Conservation (phyloP, 2,888 invertebrate species). For the Congeria kusceri region DNA sequence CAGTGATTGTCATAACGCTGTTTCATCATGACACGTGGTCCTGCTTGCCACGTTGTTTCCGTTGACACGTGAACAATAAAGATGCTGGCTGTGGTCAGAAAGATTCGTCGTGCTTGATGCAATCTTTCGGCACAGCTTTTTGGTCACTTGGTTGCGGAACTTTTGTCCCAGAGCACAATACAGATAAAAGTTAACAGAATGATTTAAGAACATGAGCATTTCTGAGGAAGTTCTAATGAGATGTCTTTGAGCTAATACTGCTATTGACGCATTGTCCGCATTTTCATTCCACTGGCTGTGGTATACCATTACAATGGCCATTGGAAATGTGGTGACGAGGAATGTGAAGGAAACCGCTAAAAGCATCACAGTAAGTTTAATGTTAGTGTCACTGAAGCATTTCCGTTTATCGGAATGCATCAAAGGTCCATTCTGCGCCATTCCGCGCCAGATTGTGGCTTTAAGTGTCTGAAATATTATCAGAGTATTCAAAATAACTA, state of each 20-base stretch:
- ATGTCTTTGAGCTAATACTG: constrained; percentile 51
- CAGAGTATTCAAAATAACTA: constrained; percentile 78
- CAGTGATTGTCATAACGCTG: constrained; percentile 31
- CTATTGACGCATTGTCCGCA: constrained; percentile 26
- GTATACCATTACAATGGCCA: constrained; percentile 73
- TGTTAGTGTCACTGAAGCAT: constrained; percentile 57
- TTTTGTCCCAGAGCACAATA: constrained; percentile 80
- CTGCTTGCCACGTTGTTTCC: constrained; percentile 46
- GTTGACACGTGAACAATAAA: constrained; percentile 72
- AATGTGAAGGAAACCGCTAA: constrained; percentile 82
- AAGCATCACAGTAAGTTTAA: constrained; percentile 76
- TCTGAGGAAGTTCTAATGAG: constrained; percentile 78
- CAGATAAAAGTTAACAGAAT: constrained; percentile 82
- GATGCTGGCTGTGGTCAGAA: constrained; percentile 75
- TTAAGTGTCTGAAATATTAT: constrained; percentile 81
- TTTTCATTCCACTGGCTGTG: constrained; percentile 63
- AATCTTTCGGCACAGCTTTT: constrained; percentile 67
- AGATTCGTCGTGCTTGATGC: constrained; percentile 57
- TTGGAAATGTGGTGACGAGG: constrained; percentile 81
- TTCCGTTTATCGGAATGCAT: constrained; percentile 50
- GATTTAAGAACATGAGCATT: constrained; percentile 83
- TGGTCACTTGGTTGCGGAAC: constrained; percentile 73
- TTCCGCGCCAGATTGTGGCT: constrained; percentile 65
- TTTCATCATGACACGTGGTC: constrained; percentile 40
- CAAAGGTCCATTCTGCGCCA: constrained; percentile 53